Percentiles rank a stretch among this genome's conserved stretches.
These are phyloP conservation scores for Caenorhabditis angaria DNA, from an alignment of 2,888 invertebrate species.

Conservation along the genomic window DNA sequence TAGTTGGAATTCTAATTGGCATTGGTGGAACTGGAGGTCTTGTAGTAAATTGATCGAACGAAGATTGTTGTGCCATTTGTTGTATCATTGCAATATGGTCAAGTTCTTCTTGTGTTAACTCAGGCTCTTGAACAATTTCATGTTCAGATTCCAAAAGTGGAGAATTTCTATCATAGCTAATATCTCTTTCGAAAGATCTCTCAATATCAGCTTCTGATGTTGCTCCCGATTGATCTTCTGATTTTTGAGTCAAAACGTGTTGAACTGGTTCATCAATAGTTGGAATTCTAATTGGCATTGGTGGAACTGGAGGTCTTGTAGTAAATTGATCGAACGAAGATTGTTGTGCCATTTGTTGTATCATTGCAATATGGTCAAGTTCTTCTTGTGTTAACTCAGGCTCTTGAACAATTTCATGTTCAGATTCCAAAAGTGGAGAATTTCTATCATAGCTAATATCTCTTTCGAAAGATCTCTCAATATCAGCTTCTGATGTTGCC, in stretches of 20 bases:
- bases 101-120: conserved; percentile 46
- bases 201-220: conserved; percentile 43
- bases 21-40: background rate
- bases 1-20: conserved; percentile 5
- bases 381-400: conserved; percentile 16
- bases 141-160: conserved; percentile 17
- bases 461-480: conserved; percentile 9
- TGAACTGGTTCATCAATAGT: background rate
- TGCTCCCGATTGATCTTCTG: conserved; percentile 33
- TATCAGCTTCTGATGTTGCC: conserved; percentile 8
- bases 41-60: background rate
- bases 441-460: conserved; percentile 14
- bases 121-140: conserved; percentile 13
- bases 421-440: conserved; percentile 28
- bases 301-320: background rate
- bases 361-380: conserved; percentile 13
- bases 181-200: conserved; percentile 7
- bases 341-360: conserved; percentile 14
- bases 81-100: conserved; percentile 38
- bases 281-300: conserved; percentile 4
- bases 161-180: conserved; percentile 22
- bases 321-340: background rate
- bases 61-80: conserved; percentile 17
- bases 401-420: conserved; percentile 1
- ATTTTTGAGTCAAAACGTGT: conserved; percentile 5